phyloP scores from a whole-genome alignment of 2,888 invertebrate genomes.

The Ptilodon capucinus region DNA sequence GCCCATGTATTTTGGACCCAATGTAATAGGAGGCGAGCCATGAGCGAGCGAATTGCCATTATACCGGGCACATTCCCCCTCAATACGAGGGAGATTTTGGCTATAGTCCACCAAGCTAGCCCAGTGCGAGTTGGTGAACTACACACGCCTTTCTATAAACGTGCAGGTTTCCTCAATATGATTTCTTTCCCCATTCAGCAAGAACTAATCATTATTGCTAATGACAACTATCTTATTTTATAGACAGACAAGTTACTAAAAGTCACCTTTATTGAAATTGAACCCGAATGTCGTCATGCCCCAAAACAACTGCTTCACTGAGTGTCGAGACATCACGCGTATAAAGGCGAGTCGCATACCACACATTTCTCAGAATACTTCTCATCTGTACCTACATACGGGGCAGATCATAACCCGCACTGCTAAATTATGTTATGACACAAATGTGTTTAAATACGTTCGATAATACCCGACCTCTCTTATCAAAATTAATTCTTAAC shows the following conservation, averaged over 20 bases:
- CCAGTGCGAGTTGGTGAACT: no score
- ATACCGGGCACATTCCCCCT: no score
- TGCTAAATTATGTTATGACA: background rate
- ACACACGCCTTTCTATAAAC: no score
- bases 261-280: background rate
- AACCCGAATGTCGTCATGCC: background rate
- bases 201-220: no score
- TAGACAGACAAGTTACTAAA: background rate
- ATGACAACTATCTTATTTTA: no score
- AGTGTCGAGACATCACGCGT: background rate
- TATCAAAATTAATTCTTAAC: constrained; percentile 38
- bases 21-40: no score
- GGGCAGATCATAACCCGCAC: background rate
- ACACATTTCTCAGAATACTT: background rate
- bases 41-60: no score
- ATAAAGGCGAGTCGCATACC: background rate
- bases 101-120: no score
- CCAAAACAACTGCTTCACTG: background rate
- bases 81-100: no score
- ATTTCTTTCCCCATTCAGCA: no score
- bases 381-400: background rate
- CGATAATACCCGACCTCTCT: constrained; percentile 51
- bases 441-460: constrained; percentile 1
- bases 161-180: no score
- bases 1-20: no score